Percentiles rank a stretch among this genome's conserved stretches.
Conservation (phyloP, 1,140 invertebrate species). For the Neelides sp. region DNA sequence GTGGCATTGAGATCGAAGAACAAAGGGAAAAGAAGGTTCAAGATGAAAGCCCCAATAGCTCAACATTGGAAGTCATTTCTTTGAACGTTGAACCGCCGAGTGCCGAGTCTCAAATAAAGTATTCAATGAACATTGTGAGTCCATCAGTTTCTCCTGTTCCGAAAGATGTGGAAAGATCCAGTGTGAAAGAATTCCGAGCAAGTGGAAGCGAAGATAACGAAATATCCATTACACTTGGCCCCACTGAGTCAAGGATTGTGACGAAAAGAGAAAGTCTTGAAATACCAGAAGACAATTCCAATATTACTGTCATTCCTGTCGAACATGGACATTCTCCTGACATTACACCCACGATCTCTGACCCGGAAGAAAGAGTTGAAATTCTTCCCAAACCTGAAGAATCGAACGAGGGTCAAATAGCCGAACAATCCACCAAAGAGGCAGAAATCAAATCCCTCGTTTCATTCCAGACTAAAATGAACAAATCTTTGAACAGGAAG, state of each 20-base stretch:
- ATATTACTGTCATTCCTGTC: slow-evolving; percentile 19
- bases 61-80: slow-evolving; percentile 2
- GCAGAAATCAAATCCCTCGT: slow-evolving; percentile 31
- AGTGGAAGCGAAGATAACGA: slow-evolving; percentile 2
- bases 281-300: not conserved
- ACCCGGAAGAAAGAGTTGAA: slow-evolving; percentile 9
- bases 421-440: slow-evolving; percentile 35
- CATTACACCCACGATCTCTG: not conserved
- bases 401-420: not conserved
- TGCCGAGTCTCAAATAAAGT: slow-evolving; percentile 16
- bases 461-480: slow-evolving; percentile 30
- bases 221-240: slow-evolving; percentile 15
- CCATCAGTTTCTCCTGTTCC: slow-evolving; percentile 11
- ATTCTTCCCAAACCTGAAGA: slow-evolving; percentile 2
- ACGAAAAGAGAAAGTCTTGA: slow-evolving; percentile 1
- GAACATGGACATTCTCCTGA: slow-evolving; percentile 7
- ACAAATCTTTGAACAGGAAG: slow-evolving; percentile 31
- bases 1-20: too few relatives aligned
- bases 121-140: slow-evolving; percentile 15
- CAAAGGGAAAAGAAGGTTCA: too few relatives aligned
- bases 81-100: slow-evolving; percentile 14
- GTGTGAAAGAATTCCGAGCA: not conserved
- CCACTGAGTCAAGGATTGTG: slow-evolving; percentile 15
- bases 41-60: too few relatives aligned
- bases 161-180: not conserved